Conservation (phyloP, 2,888 invertebrate genomes). For the Stenotaenia linearis region DNA sequence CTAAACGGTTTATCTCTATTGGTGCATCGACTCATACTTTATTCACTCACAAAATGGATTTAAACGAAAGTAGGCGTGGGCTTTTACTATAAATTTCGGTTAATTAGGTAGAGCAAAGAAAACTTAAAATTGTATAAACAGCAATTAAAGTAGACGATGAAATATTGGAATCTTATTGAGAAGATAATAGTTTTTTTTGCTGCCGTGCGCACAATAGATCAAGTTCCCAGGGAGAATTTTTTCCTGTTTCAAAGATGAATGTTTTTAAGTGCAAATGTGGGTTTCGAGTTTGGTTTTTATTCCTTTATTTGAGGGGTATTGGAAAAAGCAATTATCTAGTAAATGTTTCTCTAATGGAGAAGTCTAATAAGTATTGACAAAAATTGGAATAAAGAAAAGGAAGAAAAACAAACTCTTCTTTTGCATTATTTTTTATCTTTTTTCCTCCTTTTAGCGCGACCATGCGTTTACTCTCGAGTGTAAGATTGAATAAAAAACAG, state of each 20-base stretch:
- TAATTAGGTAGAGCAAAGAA: not conserved
- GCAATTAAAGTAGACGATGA: not conserved
- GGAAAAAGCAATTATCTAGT: not conserved
- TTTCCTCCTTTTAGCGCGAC: not conserved
- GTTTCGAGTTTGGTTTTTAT: not conserved
- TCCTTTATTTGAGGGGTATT: not conserved
- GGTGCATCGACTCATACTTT: not conserved
- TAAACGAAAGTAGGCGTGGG: not conserved
- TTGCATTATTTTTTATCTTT: not conserved
- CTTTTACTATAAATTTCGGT: not conserved
- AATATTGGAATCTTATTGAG: not conserved
- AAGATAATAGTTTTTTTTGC: not conserved
- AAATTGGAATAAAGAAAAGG: not conserved
- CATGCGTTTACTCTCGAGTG: not conserved
- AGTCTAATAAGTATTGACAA: not conserved
- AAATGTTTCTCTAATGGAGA: not conserved
- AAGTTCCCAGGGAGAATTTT: not conserved
- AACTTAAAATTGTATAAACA: not conserved
- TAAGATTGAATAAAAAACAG: not conserved
- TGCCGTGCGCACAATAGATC: not conserved
- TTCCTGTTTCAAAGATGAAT: not conserved
- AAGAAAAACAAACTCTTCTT: not conserved
- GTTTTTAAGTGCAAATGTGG: not conserved
- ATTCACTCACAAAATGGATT: not conserved
- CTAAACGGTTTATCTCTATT: not conserved